Evolutionary conservation across 1,140 invertebrate species (phyloP).

Genomic region (Psilanteris sp.): DNA sequence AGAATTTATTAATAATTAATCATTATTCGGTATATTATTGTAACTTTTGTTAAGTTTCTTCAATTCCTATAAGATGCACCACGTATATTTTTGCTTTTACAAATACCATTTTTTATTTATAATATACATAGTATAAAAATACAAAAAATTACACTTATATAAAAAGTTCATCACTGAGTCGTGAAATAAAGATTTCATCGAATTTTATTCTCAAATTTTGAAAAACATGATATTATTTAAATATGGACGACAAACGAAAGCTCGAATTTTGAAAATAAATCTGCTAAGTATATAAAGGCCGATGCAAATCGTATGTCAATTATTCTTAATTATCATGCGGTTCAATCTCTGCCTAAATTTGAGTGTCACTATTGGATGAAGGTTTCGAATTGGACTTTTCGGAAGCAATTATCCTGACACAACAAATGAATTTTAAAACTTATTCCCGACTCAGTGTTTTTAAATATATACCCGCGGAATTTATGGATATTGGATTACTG

Average conservation of each 20-base stretch:
- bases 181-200: too few species aligned
- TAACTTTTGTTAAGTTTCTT: too few species aligned
- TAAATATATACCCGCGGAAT: constrained; percentile 6
- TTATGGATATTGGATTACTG: constrained; percentile 10
- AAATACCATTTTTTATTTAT: too few species aligned
- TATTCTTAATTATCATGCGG: constrained; percentile 12
- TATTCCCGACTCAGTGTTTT: constrained; percentile 1
- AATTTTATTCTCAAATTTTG: too few species aligned
- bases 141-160: too few species aligned
- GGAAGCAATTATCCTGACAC: constrained; percentile 6
- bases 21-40: too few species aligned
- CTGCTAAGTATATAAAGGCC: neutral
- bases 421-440: constrained; percentile 13
- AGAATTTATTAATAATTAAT: too few species aligned
- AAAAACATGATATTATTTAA: too few species aligned
- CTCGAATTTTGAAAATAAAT: constrained; percentile 6
- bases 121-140: too few species aligned
- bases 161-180: too few species aligned
- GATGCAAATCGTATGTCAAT: constrained; percentile 20
- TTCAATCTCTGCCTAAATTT: constrained; percentile 17
- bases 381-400: constrained; percentile 8
- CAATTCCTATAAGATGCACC: too few species aligned
- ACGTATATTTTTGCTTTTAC: too few species aligned
- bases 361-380: constrained; percentile 9
- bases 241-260: neutral